Conservation (phyloP, 2,888 invertebrate species). For the Morpho deidamia region DNA sequence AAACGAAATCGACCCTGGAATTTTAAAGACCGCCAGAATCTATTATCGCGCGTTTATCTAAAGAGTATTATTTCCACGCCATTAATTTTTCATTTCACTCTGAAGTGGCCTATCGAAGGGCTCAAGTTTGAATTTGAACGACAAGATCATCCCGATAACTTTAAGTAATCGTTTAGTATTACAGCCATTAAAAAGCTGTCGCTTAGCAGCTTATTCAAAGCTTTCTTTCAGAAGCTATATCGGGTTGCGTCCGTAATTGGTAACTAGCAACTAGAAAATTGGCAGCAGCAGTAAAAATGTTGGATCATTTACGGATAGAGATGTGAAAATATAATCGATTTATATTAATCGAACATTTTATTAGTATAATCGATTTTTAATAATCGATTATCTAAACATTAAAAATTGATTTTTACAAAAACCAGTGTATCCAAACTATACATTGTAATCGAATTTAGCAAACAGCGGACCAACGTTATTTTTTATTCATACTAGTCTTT, state of each 20-base stretch:
- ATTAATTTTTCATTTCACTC: constrained; percentile 67
- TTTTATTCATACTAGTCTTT: no score
- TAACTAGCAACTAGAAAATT: constrained; percentile 62
- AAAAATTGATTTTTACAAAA: no score
- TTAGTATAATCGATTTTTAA: no score
- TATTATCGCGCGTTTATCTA: constrained; percentile 52
- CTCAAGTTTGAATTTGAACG: constrained; percentile 47
- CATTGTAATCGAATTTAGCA: no score
- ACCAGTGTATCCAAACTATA: no score
- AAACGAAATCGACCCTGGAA: constrained; percentile 6
- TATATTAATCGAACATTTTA: no score
- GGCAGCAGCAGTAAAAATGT: constrained; percentile 35
- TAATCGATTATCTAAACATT: no score
- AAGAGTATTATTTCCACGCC: constrained; percentile 63
- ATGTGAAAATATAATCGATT: no score
- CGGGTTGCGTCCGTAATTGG: constrained; percentile 53
- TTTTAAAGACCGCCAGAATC: constrained; percentile 12
- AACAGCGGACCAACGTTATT: no score
- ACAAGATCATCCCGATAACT: constrained; percentile 45
- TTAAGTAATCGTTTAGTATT: constrained; percentile 9
- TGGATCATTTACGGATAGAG: constrained; percentile 37
- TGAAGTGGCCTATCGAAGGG: constrained; percentile 58
- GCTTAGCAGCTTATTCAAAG: constrained; percentile 13
- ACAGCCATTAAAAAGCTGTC: constrained; percentile 5
- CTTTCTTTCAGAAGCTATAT: constrained; percentile 28